Conservation (phyloP, 2,888 invertebrate species). For the Clivina fossor region DNA sequence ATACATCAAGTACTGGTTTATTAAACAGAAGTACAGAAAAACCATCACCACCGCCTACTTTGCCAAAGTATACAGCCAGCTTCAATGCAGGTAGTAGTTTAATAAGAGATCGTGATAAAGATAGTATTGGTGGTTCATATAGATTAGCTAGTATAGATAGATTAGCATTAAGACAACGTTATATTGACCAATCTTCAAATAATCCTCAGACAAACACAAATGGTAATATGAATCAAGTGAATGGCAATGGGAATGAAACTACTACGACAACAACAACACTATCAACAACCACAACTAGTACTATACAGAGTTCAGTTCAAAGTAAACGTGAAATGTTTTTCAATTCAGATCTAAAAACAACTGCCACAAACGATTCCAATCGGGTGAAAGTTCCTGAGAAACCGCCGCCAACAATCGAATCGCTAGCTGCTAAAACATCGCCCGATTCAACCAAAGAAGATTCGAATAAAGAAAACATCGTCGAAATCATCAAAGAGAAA, state of each 20-base stretch:
- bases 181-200: constrained; percentile 65
- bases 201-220: constrained; percentile 49
- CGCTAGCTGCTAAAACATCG: constrained; percentile 55
- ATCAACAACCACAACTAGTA: constrained; percentile 52
- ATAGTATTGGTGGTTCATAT: constrained; percentile 74
- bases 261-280: constrained; percentile 52
- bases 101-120: constrained; percentile 64
- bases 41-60: constrained; percentile 75
- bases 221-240: constrained; percentile 56
- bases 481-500: constrained; percentile 60
- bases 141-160: constrained; percentile 79
- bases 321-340: constrained; percentile 87
- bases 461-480: constrained; percentile 53
- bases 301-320: constrained; percentile 67
- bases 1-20: constrained; percentile 64
- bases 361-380: constrained; percentile 43
- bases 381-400: constrained; percentile 55
- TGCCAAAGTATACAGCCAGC: constrained; percentile 78
- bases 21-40: constrained; percentile 60
- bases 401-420: constrained; percentile 54
- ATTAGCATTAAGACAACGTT: constrained; percentile 77
- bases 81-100: constrained; percentile 71
- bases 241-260: constrained; percentile 46
- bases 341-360: constrained; percentile 63
- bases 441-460: constrained; percentile 60